Evolutionary conservation across 2,888 invertebrate species (phyloP).

Genomic region (Blastobasis lacticolella): DNA sequence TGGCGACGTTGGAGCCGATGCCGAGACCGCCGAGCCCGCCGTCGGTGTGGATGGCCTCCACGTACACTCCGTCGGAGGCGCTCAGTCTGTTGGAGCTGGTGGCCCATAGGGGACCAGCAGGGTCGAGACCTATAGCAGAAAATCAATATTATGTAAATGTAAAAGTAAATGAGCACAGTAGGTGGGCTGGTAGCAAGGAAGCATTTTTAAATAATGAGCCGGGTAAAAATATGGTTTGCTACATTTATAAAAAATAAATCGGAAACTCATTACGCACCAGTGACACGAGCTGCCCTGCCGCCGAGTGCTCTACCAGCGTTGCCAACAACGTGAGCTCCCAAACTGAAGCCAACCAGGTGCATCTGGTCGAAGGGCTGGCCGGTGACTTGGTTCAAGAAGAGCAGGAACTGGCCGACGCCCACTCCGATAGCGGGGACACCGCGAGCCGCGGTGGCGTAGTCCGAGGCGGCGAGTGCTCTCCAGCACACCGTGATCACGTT

Average conservation of each 20-base stretch:
- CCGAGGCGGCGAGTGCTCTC: constrained; percentile 4
- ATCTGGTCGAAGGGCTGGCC: constrained; percentile 25
- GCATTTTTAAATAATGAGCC: too few relatives aligned
- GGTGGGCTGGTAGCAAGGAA: too few relatives aligned
- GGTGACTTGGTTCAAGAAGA: constrained; percentile 23
- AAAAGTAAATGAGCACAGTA: too few relatives aligned
- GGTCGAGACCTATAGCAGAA: constrained; percentile 36
- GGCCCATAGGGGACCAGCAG: constrained; percentile 49
- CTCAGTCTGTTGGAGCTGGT: constrained; percentile 28
- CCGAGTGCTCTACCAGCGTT: constrained; percentile 32
- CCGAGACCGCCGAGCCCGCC: constrained; percentile 54
- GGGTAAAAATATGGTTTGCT: too few relatives aligned
- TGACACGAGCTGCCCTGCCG: constrained; percentile 18
- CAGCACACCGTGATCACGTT: too few relatives aligned
- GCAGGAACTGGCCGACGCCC: constrained; percentile 36
- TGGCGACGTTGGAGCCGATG: constrained; percentile 61
- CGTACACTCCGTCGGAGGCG: constrained; percentile 45
- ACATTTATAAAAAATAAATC: constrained; percentile 15
- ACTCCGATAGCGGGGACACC: constrained; percentile 37
- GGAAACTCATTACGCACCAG: constrained; percentile 31
- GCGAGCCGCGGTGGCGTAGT: constrained; percentile 30
- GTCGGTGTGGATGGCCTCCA: constrained; percentile 60
- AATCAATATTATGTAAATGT: not conserved
- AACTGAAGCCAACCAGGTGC: constrained; percentile 16
- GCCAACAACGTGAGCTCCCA: constrained; percentile 13